A percentile compares a stretch with the other conserved stretches of the same genome.
phyloP scores from a whole-genome alignment of 2,888 invertebrate genomes.

The Pegoplata infirma region DNA sequence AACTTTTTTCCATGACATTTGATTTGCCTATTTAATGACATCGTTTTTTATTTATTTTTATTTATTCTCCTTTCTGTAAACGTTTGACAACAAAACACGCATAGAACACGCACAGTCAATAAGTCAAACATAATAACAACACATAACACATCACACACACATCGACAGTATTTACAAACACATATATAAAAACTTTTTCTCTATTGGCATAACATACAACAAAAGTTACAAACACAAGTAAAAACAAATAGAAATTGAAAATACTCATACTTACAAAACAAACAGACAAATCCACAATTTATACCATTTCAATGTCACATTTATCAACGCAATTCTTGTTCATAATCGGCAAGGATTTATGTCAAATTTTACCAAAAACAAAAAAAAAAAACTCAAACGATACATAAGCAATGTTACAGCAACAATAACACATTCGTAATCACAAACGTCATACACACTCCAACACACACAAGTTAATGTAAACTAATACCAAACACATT shows the following conservation, averaged over 20 bases:
- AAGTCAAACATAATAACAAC: slow-evolving; percentile 59
- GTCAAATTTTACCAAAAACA: slow-evolving; percentile 31
- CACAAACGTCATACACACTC: too few species aligned
- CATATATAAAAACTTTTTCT: background rate
- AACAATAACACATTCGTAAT: too few species aligned
- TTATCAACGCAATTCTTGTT: slow-evolving; percentile 58
- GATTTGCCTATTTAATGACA: too few species aligned
- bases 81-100: too few species aligned
- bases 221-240: too few species aligned
- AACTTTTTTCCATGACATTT: too few species aligned
- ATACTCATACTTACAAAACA: background rate
- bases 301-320: slow-evolving; percentile 63
- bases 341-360: slow-evolving; percentile 61
- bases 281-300: slow-evolving; percentile 47
- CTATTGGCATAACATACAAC: background rate
- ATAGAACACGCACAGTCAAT: slow-evolving; percentile 60
- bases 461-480: background rate
- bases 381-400: background rate
- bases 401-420: background rate
- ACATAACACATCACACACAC: too few species aligned
- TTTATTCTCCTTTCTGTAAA: too few species aligned
- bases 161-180: slow-evolving; percentile 17
- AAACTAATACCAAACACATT: background rate
- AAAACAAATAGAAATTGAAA: too few species aligned
- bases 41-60: too few species aligned